A percentile compares a stretch with the other conserved stretches of the same genome.
These are phyloP conservation scores for Anseranas semipalmata DNA, from an alignment of 2,113 vertebrate species.

Conservation along the genomic window DNA sequence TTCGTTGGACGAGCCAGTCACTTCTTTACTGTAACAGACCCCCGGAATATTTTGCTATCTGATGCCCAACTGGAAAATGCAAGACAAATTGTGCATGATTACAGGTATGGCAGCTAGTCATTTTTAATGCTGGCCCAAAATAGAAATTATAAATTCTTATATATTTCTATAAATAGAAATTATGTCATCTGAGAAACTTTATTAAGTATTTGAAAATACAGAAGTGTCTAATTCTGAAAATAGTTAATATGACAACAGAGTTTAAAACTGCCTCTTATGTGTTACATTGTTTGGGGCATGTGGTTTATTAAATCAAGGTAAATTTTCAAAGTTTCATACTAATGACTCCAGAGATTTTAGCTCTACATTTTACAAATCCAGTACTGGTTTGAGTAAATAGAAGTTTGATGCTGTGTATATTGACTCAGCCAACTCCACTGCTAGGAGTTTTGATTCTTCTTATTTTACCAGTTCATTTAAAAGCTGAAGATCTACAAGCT, in stretches of 20 bases:
- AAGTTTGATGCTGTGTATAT: not conserved
- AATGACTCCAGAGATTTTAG: not conserved
- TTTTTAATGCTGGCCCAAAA: not conserved
- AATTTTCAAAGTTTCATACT: not conserved
- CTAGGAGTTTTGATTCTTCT: not conserved
- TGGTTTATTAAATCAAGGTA: not conserved
- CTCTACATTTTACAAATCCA: not conserved
- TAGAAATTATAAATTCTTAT: too few species aligned
- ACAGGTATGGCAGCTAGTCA: slow-evolving; percentile 81
- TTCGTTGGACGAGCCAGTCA: slow-evolving; percentile 92
- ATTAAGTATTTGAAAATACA: not conserved
- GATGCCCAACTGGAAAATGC: slow-evolving; percentile 87
- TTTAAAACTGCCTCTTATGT: not conserved
- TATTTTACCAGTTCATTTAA: not conserved
- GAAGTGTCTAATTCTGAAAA: not conserved
- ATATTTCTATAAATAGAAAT: too few species aligned
- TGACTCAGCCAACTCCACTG: not conserved
- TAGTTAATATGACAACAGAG: not conserved
- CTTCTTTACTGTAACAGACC: slow-evolving; percentile 98
- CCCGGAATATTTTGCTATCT: slow-evolving; percentile 91
- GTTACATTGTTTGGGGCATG: not conserved
- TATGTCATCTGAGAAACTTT: not conserved
- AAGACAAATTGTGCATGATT: slow-evolving; percentile 87
- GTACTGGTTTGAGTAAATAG: not conserved
- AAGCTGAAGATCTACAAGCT: not conserved